phyloP scores from a whole-genome alignment of 2,888 invertebrate genomes.

The Neoitamus cyanurus region DNA sequence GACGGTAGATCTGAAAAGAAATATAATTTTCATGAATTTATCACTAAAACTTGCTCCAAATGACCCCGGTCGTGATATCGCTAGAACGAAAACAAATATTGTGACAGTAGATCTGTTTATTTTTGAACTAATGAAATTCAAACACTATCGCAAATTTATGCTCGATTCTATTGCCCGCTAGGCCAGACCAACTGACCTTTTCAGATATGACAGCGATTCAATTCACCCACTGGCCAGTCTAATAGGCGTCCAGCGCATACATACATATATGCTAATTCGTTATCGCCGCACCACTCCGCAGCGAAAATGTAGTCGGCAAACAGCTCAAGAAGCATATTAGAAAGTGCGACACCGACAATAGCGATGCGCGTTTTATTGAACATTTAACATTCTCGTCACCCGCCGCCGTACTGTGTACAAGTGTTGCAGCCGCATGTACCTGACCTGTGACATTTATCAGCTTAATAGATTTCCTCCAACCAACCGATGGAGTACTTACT shows the following conservation, averaged over 20 bases:
- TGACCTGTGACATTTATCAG: constrained; percentile 32
- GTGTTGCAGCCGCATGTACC: not conserved
- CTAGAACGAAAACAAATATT: not conserved
- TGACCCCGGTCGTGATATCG: not conserved
- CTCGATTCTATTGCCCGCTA: not conserved
- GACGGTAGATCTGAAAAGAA: constrained; percentile 52
- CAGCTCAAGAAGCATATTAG: not conserved
- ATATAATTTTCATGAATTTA: not conserved
- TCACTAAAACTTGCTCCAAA: not conserved
- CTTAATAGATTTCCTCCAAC: constrained; percentile 1
- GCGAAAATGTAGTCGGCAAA: not conserved
- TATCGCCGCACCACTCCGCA: not conserved
- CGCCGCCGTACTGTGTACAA: not conserved
- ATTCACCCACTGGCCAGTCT: not conserved
- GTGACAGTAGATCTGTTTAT: not conserved
- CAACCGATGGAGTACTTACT: not conserved
- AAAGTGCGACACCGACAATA: not conserved
- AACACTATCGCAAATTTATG: not conserved
- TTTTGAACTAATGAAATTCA: not conserved
- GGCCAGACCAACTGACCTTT: constrained; percentile 22
- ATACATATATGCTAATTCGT: constrained; percentile 17
- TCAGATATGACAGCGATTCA: constrained; percentile 4
- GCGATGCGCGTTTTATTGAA: not conserved
- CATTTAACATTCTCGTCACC: not conserved
- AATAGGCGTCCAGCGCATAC: not conserved